A percentile compares a stretch with the other conserved stretches of the same genome.
Conservation (phyloP, 2,797 vertebrate genomes). For the Liparis tanakae region DNA sequence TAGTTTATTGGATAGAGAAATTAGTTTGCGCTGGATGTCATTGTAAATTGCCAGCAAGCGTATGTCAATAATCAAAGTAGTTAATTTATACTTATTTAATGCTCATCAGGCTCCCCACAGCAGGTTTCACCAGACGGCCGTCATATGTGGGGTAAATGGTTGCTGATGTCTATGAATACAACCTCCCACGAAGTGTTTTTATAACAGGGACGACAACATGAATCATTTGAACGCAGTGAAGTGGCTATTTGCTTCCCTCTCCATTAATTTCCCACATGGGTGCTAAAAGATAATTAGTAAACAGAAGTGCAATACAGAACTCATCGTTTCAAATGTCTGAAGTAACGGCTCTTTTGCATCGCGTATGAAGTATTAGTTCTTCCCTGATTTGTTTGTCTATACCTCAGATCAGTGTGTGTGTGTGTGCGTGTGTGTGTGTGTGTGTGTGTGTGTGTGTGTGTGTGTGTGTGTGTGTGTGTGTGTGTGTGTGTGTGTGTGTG, state of each 20-base stretch:
- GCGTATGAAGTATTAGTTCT: constrained; percentile 63
- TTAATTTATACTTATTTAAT: constrained; percentile 60
- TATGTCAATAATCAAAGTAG: constrained; percentile 16
- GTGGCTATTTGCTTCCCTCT: not conserved
- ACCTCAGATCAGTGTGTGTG: constrained; percentile 44
- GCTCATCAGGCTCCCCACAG: not conserved
- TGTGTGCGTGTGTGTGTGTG: not conserved
- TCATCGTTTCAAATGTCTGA: constrained; percentile 11
- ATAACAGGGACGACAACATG: not conserved
- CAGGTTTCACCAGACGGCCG: not conserved
- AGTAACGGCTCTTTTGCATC: constrained; percentile 13
- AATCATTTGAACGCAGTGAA: not conserved
- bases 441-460: not conserved
- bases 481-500: constrained; percentile 1
- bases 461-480: not conserved
- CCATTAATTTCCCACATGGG: not conserved
- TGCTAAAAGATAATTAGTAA: not conserved
- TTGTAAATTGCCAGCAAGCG: constrained; percentile 26
- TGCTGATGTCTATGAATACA: not conserved
- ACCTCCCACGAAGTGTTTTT: not conserved
- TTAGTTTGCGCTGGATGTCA: constrained; percentile 43
- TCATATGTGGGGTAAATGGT: not conserved
- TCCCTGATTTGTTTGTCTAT: constrained; percentile 32
- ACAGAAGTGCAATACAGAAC: not conserved
- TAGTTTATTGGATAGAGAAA: constrained; percentile 7